These are phyloP conservation scores for Notospermus geniculatus DNA, from an alignment of 1,140 invertebrate species.

Conservation along the genomic window DNA sequence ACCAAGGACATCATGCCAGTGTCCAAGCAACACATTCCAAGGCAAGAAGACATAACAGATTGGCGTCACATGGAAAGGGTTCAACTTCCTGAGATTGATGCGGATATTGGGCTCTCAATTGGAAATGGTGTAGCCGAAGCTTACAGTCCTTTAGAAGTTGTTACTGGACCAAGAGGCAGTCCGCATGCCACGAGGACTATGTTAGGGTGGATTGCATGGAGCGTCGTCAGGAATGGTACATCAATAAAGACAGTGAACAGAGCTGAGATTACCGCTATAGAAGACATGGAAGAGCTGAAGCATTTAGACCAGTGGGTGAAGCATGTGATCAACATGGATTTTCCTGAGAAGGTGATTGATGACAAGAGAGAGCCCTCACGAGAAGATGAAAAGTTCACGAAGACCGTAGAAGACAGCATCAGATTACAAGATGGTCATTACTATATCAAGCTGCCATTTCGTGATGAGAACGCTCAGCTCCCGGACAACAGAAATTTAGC, in stretches of 20 bases:
- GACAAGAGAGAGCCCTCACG: conserved; percentile 17
- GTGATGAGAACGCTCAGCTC: conserved; percentile 1
- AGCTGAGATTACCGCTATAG: too few relatives aligned
- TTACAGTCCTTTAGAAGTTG: background rate
- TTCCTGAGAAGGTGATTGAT: conserved; percentile 17
- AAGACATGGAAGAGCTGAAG: too few relatives aligned
- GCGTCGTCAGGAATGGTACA: background rate
- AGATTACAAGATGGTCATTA: conserved; percentile 13
- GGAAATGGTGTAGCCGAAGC: background rate
- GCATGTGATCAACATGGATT: conserved; percentile 20
- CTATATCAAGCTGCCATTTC: conserved; percentile 16
- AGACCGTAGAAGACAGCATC: conserved; percentile 14
- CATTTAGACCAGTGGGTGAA: conserved; percentile 16
- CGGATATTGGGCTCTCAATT: background rate
- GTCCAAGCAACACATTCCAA: background rate
- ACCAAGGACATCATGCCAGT: background rate
- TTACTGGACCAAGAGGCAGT: background rate
- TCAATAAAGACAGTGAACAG: too few relatives aligned
- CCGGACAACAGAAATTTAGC: conserved; percentile 15
- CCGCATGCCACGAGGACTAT: background rate
- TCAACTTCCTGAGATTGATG: background rate
- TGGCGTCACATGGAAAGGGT: background rate
- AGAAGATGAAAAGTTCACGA: conserved; percentile 19
- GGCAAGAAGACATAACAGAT: background rate
- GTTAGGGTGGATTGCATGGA: conserved; percentile 5